Conservation (phyloP, 2,113 vertebrate genomes). For the Notiomystis cincta region DNA sequence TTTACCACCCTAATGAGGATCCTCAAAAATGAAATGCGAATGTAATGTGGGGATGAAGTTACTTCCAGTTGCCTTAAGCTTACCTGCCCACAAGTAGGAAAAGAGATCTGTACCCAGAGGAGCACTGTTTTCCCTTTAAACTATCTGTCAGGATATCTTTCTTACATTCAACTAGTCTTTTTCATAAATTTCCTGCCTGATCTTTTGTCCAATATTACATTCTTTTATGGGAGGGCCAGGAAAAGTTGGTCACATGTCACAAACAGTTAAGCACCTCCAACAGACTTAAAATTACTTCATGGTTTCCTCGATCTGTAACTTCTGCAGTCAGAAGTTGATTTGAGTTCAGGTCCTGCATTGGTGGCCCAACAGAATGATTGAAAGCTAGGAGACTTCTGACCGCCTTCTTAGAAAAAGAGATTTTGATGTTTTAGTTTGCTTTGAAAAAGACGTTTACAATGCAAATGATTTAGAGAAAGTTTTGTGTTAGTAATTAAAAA, state of each 20-base stretch:
- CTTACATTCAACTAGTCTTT: neutral
- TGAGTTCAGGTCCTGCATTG: neutral
- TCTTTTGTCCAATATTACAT: neutral
- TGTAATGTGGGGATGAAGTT: neutral
- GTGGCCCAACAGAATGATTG: neutral
- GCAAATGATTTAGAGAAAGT: neutral
- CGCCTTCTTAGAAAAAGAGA: neutral
- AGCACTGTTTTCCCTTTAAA: neutral
- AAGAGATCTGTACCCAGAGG: neutral
- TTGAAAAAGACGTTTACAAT: neutral
- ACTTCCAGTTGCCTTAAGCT: neutral
- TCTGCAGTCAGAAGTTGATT: neutral
- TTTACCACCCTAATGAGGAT: conserved; percentile 12
- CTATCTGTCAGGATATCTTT: neutral
- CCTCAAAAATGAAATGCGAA: neutral
- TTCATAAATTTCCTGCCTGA: neutral
- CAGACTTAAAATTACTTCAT: neutral
- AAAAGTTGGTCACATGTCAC: neutral
- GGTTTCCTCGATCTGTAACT: neutral
- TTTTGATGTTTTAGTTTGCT: neutral
- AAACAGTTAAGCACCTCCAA: neutral
- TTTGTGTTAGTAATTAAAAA: neutral
- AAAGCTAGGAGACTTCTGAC: neutral
- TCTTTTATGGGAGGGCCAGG: neutral
- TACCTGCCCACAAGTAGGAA: neutral